Conservation (phyloP, 1,140 invertebrate species). For the Lordiphosa mommai region DNA sequence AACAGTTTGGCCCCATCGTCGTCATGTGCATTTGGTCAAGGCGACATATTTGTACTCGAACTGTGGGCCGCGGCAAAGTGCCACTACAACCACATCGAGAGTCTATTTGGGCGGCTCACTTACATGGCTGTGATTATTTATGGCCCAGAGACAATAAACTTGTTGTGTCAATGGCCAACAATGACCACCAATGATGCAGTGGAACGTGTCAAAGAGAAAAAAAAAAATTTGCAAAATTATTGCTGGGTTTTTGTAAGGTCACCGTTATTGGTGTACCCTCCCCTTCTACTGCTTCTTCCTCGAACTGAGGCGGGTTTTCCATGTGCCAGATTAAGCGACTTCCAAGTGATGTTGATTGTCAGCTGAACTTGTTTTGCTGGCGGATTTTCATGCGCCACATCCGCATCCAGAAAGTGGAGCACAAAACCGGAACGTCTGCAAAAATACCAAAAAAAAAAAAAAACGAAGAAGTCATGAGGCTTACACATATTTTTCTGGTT, state of each 20-base stretch:
- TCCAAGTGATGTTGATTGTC: constrained; percentile 61
- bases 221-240: constrained; percentile 36
- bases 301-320: constrained; percentile 22
- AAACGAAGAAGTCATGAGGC: constrained; percentile 11
- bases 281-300: not conserved
- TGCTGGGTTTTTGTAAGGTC: constrained; percentile 44
- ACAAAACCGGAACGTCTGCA: constrained; percentile 54
- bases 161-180: constrained; percentile 66
- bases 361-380: constrained; percentile 65
- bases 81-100: constrained; percentile 47
- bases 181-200: constrained; percentile 42
- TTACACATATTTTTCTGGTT: constrained; percentile 55
- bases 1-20: constrained; percentile 25
- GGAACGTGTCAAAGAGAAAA: constrained; percentile 34
- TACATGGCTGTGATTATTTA: constrained; percentile 50
- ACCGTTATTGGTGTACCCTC: constrained; percentile 13
- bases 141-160: constrained; percentile 57
- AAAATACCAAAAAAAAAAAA: constrained; percentile 4
- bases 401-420: constrained; percentile 71
- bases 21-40: constrained; percentile 52
- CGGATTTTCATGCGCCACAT: constrained; percentile 62
- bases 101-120: constrained; percentile 3
- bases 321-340: constrained; percentile 29
- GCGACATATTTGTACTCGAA: constrained; percentile 35
- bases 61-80: constrained; percentile 43